These are phyloP conservation scores for Biston stratarius DNA, from an alignment of 2,888 invertebrate species.

Conservation along the genomic window DNA sequence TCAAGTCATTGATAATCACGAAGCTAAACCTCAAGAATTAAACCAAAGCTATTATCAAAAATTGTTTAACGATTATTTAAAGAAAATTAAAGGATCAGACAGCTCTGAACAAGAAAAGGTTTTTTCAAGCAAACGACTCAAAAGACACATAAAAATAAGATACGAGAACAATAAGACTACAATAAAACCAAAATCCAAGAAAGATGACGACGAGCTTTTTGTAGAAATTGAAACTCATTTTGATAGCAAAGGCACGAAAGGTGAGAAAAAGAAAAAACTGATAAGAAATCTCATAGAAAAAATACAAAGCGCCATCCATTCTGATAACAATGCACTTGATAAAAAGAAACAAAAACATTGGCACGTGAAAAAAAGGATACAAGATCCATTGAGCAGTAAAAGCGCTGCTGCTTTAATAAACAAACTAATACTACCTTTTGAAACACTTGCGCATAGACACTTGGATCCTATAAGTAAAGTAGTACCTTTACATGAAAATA, in stretches of 20 bases:
- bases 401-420: constrained; percentile 41
- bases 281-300: constrained; percentile 70
- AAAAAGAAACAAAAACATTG: constrained; percentile 52
- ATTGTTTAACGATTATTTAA: constrained; percentile 58
- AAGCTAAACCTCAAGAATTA: constrained; percentile 30
- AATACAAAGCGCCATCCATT: constrained; percentile 73
- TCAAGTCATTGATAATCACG: not conserved
- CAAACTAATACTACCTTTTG: constrained; percentile 49
- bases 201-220: constrained; percentile 71
- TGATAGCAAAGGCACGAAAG: constrained; percentile 71
- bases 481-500: constrained; percentile 40
- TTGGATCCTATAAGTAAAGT: constrained; percentile 66
- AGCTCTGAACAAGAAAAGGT: constrained; percentile 29
- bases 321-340: constrained; percentile 50
- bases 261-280: constrained; percentile 72
- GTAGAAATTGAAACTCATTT: constrained; percentile 82
- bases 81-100: constrained; percentile 37
- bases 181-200: constrained; percentile 46
- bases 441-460: constrained; percentile 56
- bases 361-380: constrained; percentile 68
- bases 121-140: constrained; percentile 55
- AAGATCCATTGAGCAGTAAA: constrained; percentile 62
- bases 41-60: constrained; percentile 51
- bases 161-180: constrained; percentile 49
- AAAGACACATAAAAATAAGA: constrained; percentile 68